Base-by-base conservation (phyloP, 1,140 invertebrate species). In the Lasioglossum baleicum region DNA sequence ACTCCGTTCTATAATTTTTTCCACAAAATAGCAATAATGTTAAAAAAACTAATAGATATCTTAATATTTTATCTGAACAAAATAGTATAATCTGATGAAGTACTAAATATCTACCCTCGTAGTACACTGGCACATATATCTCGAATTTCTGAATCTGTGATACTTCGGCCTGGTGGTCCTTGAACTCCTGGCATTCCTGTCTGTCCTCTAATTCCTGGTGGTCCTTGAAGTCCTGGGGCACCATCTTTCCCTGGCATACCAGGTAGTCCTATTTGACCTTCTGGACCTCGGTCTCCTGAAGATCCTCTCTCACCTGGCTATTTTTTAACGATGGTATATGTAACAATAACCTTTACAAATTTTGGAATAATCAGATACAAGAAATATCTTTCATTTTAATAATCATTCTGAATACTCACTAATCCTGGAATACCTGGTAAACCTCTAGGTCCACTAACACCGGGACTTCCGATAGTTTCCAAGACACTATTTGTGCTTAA, bases 151-250 rank as follows among this genome's bases (percentile, higher is more conserved):
- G 91, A 89, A 77, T 95, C 94, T 11, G 85, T 90, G 61, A 93
- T 93, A 77, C 89, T 92, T 75, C 91, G 87, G 22, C 94, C 94
- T 81, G 90, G 91, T 53, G 90, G 83, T 53, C 94, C 94, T 70
- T 92, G 95, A 56, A 96, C 90, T 60, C 96, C 94, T 31, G 92
- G 91, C 77, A 90, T 87, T 75, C 94, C 94, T 35, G 91, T 90
- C 70, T 92, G 91, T 42, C 94, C 94, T 74, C 92, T 86, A 63
- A 89, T 85, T 48, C 94, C 93, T 0, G 91, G 88, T 7, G 83
- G 82, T 17, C 94, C 93, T 70, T 89, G 85, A 7, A 91, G 65
- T 42, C 94, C 94, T 40, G 92, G 88, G 13, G 89, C 77, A n/a
- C 94, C 94, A 66, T 93, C 88, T 76, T 92, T 93, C n/a, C 94